phyloP scores from a whole-genome alignment of 1,140 invertebrate species.

The Cardiocondyla obscurior region DNA sequence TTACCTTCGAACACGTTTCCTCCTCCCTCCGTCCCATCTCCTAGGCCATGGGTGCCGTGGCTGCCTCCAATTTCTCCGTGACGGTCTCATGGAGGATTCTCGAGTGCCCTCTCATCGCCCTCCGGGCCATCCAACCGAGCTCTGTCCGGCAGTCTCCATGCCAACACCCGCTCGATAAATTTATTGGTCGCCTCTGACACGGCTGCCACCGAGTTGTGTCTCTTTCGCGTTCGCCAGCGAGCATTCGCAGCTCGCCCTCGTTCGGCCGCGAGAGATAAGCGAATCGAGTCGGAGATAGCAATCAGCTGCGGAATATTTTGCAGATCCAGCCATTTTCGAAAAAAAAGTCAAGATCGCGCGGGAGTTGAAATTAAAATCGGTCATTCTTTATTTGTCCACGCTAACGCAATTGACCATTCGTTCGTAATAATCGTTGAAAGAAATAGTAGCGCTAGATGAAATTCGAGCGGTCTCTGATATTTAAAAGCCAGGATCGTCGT shows the following conservation, averaged over 20 bases:
- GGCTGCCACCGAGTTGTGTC: conserved; percentile 67
- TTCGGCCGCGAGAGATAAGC: neutral
- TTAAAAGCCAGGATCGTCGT: neutral
- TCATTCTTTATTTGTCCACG: neutral
- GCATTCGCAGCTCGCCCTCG: neutral
- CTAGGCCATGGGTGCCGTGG: conserved; percentile 61
- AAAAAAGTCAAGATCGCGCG: neutral
- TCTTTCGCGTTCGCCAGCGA: conserved; percentile 50
- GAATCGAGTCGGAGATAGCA: neutral
- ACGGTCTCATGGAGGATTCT: conserved; percentile 83
- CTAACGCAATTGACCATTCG: neutral
- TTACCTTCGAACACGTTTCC: conserved; percentile 57
- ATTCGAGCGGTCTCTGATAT: neutral
- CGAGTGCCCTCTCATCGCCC: conserved; percentile 82
- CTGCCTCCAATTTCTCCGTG: conserved; percentile 81
- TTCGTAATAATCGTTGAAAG: neutral
- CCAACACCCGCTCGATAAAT: conserved; percentile 85
- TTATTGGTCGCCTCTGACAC: conserved; percentile 83
- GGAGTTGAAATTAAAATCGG: neutral
- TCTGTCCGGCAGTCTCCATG: conserved; percentile 84
- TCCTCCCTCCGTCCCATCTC: conserved; percentile 45
- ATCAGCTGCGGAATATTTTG: neutral
- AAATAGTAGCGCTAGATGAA: neutral
- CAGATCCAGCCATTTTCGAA: neutral
- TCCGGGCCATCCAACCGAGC: conserved; percentile 81